Evolutionary conservation across 2,888 invertebrate species (phyloP), one percentile per base, ranked within the genome.

Genomic region (Dione vanillae): DNA sequence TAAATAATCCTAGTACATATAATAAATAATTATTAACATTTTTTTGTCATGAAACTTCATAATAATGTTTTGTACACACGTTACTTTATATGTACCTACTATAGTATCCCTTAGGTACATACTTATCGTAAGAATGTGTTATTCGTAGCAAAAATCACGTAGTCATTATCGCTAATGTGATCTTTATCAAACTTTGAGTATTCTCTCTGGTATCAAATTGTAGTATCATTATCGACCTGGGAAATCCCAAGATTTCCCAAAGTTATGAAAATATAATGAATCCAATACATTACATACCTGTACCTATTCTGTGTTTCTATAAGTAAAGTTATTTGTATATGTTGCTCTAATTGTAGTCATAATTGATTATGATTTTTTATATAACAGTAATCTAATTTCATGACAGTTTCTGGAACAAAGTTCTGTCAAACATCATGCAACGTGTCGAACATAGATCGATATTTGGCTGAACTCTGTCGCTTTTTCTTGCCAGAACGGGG

Each of bases 161-260:
- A 56, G 35, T 65, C 19, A 67, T 71, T 71, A 65, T 65, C 27
- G 35, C 41, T 66, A 68, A 71, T 65, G 59, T 41, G 56, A 67
- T 73, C 54, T 58, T 67, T 45, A 71, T 74, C 69, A 56, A 65
- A 49, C 61, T 69, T 69, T 69, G 54, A 47, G 56, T 54, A 59
- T 69, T 27, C 58, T 65, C 47, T 47, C 49, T n/a, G 62, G 20
- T 54, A 71, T 65, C 67, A 69, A 62, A 69, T 56, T 51, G 65
- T 69, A 74, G 58, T 67, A 74, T 74, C 69, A 73, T 74, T 72
- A 70, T 70, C 58, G 66, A 40, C 70, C 52, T 40, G 75, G 75
- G 75, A 73, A 75, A 72, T 74, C 71, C 67, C 27, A 58, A 20
- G 52, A 70, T 56, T 59, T 43, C 61, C n/a, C n/a, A n/a, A n/a